Base-by-base conservation (phyloP, 1,140 invertebrate species). In the Drosophila ercepeae region DNA sequence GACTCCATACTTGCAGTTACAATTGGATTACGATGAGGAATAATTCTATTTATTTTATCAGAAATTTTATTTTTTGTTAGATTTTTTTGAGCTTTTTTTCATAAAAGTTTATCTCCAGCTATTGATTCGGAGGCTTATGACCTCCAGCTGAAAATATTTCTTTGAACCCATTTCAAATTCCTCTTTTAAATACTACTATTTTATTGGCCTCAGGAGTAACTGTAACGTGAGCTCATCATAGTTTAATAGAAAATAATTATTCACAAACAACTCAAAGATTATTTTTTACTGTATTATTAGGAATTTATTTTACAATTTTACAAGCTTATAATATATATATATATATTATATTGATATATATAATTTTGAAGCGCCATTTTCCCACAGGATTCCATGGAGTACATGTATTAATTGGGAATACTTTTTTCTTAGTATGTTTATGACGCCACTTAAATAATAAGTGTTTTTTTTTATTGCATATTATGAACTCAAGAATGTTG, bases 391-490 rank as follows among this genome's bases (percentile, higher is more conserved):
- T 96, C 64, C 94, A 96, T 91, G 95, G 94, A 36, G 5, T 95
- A 16, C 95, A 96, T 93, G 94, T 96, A 41, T 91, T 95, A 79
- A 94, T 95, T 92, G 95, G 94, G 75, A 93, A 93, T 50, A 92
- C 92, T 48, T 95, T 95, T 90, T 86, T 95, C 91, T 48, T 93
- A 73, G 54, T 93, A 41, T 93, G 92, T 89, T 91, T 93, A 74
- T 51, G 93, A 46, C 94, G 94, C 34, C 83, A 93, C 63, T 74
- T 90, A 60, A 89, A 82, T 57, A 86, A 91, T 51, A 93, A 95
- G n/a, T n/a, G n/a, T n/a, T n/a, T n/a, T 75, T 94, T 95, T 89
- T 94, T 95, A 95, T 69, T 95, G 94, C n/a, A n/a, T n/a, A n/a
- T n/a, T n/a, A n/a, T n/a, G n/a, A n/a, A n/a, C n/a, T n/a, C n/a